These are phyloP conservation scores for Caenorhabditis afra DNA, from an alignment of 2,888 invertebrate species.

Conservation along the genomic window DNA sequence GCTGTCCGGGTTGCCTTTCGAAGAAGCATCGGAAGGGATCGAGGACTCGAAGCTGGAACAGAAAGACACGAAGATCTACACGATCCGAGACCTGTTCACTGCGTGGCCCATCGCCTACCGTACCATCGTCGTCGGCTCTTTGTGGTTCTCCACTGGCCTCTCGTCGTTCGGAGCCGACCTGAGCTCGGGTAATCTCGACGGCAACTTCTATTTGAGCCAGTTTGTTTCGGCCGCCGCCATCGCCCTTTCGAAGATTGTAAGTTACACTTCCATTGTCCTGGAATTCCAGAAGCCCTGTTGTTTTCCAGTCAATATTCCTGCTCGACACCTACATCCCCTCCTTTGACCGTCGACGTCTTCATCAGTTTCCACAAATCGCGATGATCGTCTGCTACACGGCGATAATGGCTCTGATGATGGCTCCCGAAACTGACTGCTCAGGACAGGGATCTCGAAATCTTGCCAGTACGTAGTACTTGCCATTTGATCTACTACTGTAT, in stretches of 20 bases:
- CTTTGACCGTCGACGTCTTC: conserved; percentile 75
- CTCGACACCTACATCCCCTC: conserved; percentile 71
- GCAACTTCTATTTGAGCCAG: conserved; percentile 67
- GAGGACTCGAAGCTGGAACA: neutral
- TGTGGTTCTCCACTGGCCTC: conserved; percentile 65
- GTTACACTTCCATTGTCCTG: neutral
- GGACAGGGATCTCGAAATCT: conserved; percentile 57
- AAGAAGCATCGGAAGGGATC: neutral
- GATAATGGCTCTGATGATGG: conserved; percentile 69
- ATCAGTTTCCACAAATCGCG: conserved; percentile 73
- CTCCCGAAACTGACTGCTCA: conserved; percentile 60
- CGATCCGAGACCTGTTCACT: conserved; percentile 64
- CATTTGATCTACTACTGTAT: conserved; percentile 37
- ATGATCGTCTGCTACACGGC: conserved; percentile 74
- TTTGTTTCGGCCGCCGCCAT: conserved; percentile 64
- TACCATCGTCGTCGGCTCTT: conserved; percentile 59
- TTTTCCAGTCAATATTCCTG: conserved; percentile 71
- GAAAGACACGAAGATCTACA: conserved; percentile 62
- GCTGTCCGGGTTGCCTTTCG: conserved; percentile 29
- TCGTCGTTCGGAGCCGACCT: conserved; percentile 67
- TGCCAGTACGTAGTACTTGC: no score
- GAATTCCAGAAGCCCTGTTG: neutral
- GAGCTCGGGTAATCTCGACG: conserved; percentile 67
- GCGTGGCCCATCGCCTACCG: conserved; percentile 56
- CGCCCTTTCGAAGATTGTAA: conserved; percentile 67